These are phyloP conservation scores for Ctenodactylus gundi DNA, from an alignment of 2,113 vertebrate genomes.

Conservation along the genomic window DNA sequence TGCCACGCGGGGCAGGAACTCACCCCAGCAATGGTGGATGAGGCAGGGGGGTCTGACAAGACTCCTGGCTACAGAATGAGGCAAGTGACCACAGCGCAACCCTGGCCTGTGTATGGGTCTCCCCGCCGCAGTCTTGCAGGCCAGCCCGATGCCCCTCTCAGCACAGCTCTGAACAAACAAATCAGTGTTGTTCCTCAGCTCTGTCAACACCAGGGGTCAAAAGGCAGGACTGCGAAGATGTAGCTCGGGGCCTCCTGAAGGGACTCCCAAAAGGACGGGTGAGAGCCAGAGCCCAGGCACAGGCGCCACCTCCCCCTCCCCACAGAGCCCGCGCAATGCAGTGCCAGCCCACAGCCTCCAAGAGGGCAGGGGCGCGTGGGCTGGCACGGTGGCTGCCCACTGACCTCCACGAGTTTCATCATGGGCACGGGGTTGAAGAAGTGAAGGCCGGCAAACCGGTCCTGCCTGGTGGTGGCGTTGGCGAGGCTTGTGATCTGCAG, in stretches of 20 bases:
- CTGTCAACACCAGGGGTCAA: background rate
- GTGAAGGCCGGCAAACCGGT: constrained; percentile 95
- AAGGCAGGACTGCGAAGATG: background rate
- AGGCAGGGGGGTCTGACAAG: background rate
- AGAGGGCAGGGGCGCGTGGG: too few species aligned
- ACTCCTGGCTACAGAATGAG: background rate
- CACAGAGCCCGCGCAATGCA: too few species aligned
- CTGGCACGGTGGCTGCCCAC: background rate
- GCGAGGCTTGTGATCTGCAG: constrained; percentile 92
- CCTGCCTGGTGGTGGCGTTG: constrained; percentile 92
- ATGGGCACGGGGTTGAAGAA: constrained; percentile 98
- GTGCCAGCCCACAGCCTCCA: too few species aligned
- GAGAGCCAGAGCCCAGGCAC: background rate
- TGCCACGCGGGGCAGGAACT: background rate
- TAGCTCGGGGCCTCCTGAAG: background rate
- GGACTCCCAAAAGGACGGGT: background rate
- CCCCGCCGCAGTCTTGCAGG: too few species aligned
- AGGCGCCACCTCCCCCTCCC: background rate
- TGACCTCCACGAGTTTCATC: constrained; percentile 98
- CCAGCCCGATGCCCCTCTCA: background rate
- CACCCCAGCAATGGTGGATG: background rate
- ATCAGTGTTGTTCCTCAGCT: background rate
- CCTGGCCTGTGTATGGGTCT: accelerated
- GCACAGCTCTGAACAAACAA: background rate
- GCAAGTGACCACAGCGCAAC: background rate